These are phyloP conservation scores for Dermolepida albohirtum DNA, from an alignment of 2,888 invertebrate species.

Conservation along the genomic window DNA sequence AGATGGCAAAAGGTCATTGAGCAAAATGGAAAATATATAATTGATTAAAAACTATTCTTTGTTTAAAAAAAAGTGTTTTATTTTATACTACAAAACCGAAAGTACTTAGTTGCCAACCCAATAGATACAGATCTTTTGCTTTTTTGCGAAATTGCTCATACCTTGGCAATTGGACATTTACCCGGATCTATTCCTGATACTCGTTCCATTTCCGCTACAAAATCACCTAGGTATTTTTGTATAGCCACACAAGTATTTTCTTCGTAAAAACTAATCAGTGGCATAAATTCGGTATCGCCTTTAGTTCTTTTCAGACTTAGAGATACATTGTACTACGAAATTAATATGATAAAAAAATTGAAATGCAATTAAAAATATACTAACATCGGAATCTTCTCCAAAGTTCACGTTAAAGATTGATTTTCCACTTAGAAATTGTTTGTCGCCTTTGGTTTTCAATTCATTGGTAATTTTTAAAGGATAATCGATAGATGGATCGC, in stretches of 20 bases:
- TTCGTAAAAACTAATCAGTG: constrained; percentile 36
- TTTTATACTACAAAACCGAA: too few species aligned
- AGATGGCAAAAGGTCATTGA: too few species aligned
- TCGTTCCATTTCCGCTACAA: constrained; percentile 37
- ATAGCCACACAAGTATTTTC: constrained; percentile 36
- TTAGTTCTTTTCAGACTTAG: constrained; percentile 28
- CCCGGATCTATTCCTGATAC: constrained; percentile 37
- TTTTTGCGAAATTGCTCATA: too few species aligned
- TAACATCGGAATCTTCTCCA: constrained; percentile 39
- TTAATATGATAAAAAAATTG: not conserved
- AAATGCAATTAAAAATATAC: not conserved
- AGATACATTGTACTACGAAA: constrained; percentile 26
- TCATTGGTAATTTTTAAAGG: constrained; percentile 9
- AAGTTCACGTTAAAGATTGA: constrained; percentile 27
- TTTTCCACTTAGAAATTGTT: constrained; percentile 28
- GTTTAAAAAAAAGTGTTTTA: too few species aligned
- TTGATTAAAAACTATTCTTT: too few species aligned
- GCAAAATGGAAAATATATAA: too few species aligned
- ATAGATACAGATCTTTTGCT: too few species aligned
- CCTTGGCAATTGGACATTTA: constrained; percentile 44
- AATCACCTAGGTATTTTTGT: constrained; percentile 43
- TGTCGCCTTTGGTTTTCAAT: constrained; percentile 5
- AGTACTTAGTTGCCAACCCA: too few species aligned
- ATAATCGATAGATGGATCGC: constrained; percentile 36
- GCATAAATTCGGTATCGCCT: constrained; percentile 15